phyloP scores from a whole-genome alignment of 2,113 vertebrate genomes.

The Acrocephalus arundinaceus region DNA sequence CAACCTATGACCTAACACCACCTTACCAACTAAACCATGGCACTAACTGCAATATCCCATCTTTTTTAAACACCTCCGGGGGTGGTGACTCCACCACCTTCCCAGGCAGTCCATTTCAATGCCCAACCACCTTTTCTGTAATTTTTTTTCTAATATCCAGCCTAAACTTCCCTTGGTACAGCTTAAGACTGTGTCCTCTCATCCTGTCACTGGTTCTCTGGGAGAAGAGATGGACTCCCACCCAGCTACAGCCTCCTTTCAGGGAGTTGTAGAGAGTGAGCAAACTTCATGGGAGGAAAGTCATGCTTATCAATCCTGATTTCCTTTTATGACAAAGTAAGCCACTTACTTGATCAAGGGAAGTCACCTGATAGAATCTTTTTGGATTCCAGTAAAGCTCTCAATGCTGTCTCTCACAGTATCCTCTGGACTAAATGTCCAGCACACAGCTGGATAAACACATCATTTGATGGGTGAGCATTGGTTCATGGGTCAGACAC shows the following conservation, averaged over 20 bases:
- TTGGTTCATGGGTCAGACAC: neutral
- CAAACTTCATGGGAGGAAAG: neutral
- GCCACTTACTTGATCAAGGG: neutral
- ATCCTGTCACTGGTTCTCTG: neutral
- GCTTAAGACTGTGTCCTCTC: neutral
- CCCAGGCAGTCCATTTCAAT: neutral
- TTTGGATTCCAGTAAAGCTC: neutral
- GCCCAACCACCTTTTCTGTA: neutral
- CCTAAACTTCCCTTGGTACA: neutral
- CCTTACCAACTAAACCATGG: neutral
- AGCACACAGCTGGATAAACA: neutral
- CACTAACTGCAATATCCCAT: neutral
- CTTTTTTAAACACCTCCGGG: neutral
- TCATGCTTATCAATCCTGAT: neutral
- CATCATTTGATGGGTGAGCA: neutral
- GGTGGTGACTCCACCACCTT: neutral
- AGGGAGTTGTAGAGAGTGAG: neutral
- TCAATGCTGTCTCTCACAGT: neutral
- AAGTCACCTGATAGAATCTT: neutral
- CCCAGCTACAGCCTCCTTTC: neutral
- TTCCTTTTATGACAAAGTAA: neutral
- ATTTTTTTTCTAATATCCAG: neutral
- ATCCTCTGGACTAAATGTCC: neutral
- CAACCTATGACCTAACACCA: neutral
- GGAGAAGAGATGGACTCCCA: rapidly evolving